Evolutionary conservation across 2,113 vertebrate species (phyloP).

Genomic region (Catharus minimus): DNA sequence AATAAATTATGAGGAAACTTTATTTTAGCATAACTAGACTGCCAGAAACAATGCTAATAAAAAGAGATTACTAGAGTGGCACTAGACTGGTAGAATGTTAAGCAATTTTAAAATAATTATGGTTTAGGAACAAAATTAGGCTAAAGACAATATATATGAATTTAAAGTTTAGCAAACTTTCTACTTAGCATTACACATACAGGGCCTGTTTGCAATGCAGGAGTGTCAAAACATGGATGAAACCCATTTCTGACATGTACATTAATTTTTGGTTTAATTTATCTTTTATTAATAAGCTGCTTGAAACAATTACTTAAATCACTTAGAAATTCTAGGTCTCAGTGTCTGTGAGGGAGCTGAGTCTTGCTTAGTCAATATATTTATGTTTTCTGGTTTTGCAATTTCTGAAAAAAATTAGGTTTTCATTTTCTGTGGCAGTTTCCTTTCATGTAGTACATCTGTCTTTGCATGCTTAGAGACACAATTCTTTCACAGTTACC

Average conservation of each 20-base stretch:
- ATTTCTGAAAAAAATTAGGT: neutral
- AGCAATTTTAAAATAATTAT: neutral
- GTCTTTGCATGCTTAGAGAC: constrained; percentile 5
- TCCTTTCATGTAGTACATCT: neutral
- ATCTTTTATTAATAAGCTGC: neutral
- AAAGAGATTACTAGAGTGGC: neutral
- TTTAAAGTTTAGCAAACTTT: constrained; percentile 33
- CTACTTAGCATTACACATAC: neutral
- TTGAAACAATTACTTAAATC: neutral
- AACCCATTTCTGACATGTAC: constrained; percentile 1
- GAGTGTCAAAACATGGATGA: constrained; percentile 20
- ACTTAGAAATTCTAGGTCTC: neutral
- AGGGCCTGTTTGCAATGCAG: neutral
- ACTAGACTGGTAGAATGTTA: neutral
- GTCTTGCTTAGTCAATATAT: neutral
- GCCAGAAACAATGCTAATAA: constrained; percentile 17
- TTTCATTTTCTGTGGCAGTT: constrained; percentile 25
- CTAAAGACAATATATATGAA: constrained; percentile 9
- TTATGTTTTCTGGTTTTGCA: neutral
- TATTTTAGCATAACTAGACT: constrained; percentile 54
- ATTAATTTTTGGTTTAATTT: neutral
- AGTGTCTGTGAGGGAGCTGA: neutral
- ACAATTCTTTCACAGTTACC: neutral
- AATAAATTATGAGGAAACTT: constrained; percentile 4
- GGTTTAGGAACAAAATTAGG: constrained; percentile 29